Conservation (phyloP, 2,113 vertebrate genomes). For the Falco punctatus region DNA sequence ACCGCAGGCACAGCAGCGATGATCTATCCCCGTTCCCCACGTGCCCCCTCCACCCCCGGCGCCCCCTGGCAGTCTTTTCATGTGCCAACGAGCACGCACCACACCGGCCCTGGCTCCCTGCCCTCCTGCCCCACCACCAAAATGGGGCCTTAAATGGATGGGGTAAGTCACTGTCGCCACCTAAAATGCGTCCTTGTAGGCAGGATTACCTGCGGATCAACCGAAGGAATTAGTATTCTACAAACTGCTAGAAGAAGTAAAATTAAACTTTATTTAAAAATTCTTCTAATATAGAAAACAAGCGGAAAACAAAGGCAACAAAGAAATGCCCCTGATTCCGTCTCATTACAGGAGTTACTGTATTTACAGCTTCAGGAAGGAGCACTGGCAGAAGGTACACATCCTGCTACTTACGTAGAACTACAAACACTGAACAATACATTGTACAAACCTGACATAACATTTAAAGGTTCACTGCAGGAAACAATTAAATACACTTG, state of each 20-base stretch:
- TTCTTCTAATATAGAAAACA: conserved; percentile 57
- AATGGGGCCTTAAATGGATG: not conserved
- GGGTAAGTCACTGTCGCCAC: not conserved
- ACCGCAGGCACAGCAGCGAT: not conserved
- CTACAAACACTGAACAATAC: conserved; percentile 70
- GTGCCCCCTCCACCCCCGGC: not conserved
- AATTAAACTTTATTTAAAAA: conserved; percentile 64
- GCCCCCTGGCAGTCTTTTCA: not conserved
- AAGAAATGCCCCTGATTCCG: not conserved
- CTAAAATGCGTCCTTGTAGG: fast-evolving
- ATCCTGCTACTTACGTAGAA: not conserved
- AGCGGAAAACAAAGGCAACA: not conserved
- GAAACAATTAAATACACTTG: conserved; percentile 50
- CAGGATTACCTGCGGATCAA: not conserved
- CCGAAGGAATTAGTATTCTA: not conserved
- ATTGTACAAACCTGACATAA: conserved; percentile 64
- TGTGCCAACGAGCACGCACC: too few species aligned
- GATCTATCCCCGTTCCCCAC: not conserved
- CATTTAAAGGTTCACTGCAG: conserved; percentile 60
- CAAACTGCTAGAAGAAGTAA: not conserved
- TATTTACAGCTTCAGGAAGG: conserved; percentile 47
- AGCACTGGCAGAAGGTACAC: conserved; percentile 33
- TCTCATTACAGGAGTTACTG: not conserved
- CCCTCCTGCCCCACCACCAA: not conserved
- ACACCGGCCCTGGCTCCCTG: fast-evolving